Evolutionary conservation across 2,797 vertebrate species (phyloP).

Genomic region (Basileuterus tristriatus): DNA sequence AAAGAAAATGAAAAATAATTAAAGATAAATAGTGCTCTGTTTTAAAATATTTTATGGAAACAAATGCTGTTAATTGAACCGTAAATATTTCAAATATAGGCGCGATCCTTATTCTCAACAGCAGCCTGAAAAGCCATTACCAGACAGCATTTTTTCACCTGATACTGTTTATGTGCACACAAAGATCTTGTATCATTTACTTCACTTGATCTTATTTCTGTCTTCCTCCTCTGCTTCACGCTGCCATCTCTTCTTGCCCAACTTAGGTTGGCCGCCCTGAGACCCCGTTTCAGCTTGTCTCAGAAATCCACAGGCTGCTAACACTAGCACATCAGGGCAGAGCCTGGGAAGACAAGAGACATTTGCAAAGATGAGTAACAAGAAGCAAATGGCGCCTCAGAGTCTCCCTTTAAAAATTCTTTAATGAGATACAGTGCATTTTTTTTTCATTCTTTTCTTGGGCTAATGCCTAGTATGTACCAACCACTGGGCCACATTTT

Average conservation of each 20-base stretch:
- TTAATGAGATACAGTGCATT: slow-evolving; percentile 52
- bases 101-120: background rate
- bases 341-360: slow-evolving; percentile 36
- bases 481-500: slow-evolving; percentile 54
- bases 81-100: background rate
- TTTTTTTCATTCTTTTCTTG: slow-evolving; percentile 45
- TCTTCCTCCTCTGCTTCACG: background rate
- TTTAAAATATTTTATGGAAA: slow-evolving; percentile 30
- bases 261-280: background rate
- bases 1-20: slow-evolving; percentile 68
- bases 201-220: slow-evolving; percentile 5
- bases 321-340: slow-evolving; percentile 39
- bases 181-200: background rate
- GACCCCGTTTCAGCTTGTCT: background rate
- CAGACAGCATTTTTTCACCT: background rate
- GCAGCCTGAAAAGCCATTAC: background rate
- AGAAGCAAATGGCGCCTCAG: slow-evolving; percentile 50
- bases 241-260: background rate
- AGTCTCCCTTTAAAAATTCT: slow-evolving; percentile 64
- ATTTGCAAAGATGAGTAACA: slow-evolving; percentile 54
- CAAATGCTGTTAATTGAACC: background rate
- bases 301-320: slow-evolving; percentile 64
- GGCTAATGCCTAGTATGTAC: slow-evolving; percentile 50
- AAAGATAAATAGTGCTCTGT: background rate
- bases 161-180: background rate